phyloP scores from a whole-genome alignment of 1,140 invertebrate species.

The Odontomachus brunneus region DNA sequence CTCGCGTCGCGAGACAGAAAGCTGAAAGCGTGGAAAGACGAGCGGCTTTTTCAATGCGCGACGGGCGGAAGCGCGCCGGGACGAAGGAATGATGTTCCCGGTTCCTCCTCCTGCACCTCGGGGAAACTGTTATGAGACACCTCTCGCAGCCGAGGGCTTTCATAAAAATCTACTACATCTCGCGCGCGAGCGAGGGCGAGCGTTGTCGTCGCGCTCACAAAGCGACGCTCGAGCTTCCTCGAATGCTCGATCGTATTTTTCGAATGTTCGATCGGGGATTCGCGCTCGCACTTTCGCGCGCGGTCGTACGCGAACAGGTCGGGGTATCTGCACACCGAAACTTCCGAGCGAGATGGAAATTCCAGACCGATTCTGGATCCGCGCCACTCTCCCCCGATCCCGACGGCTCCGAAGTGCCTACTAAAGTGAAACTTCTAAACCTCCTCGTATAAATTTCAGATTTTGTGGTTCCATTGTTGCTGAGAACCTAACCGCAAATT shows the following conservation, averaged over 20 bases:
- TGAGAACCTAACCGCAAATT: slow-evolving; percentile 45
- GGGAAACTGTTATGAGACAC: slow-evolving; percentile 41
- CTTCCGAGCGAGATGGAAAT: slow-evolving; percentile 47
- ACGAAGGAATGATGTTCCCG: slow-evolving; percentile 50
- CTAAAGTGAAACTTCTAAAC: slow-evolving; percentile 58
- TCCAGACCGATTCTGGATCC: slow-evolving; percentile 5
- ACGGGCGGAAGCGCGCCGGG: slow-evolving; percentile 36
- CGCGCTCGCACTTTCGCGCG: slow-evolving; percentile 8
- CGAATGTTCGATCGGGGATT: slow-evolving; percentile 41
- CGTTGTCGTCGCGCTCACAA: slow-evolving; percentile 38
- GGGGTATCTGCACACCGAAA: slow-evolving; percentile 41
- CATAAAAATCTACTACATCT: slow-evolving; percentile 47
- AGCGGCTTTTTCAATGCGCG: slow-evolving; percentile 49
- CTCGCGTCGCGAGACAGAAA: background rate
- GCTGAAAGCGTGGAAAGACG: slow-evolving; percentile 46
- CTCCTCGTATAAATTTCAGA: slow-evolving; percentile 58
- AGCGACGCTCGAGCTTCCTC: slow-evolving; percentile 15
- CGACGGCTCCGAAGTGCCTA: slow-evolving; percentile 19
- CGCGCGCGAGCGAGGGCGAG: background rate
- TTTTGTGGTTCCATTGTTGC: slow-evolving; percentile 55
- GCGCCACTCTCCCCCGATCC: background rate
- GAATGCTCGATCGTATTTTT: slow-evolving; percentile 44
- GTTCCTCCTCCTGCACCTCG: background rate
- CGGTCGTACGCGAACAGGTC: slow-evolving; percentile 30
- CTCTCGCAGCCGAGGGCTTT: slow-evolving; percentile 43